Base-by-base conservation (phyloP, 2,797 vertebrate genomes). In the Gadopsis marmoratus region DNA sequence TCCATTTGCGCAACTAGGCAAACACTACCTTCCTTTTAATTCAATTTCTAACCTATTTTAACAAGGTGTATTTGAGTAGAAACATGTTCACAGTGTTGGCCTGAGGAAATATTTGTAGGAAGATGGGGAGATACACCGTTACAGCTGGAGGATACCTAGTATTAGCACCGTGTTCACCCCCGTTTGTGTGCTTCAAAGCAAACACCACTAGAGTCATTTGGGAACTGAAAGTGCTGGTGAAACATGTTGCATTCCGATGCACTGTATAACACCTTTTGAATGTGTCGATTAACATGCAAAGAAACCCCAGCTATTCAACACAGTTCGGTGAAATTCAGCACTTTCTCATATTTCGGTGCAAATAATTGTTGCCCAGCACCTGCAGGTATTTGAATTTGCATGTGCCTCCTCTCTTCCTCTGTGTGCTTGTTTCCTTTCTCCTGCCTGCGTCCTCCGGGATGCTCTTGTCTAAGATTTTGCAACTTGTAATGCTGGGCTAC, bases 31-130 rank as follows among this genome's bases (percentile, higher is more conserved):
- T 65, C 55, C 58, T 72, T 86, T 81, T 73, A 63, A 84, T 82
- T 64, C n/a, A 85, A 85, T 78, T 80, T 84, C 83, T 81, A 81
- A 85, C 47, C 60, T 31, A 50, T 67, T 71, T 55, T 66, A 72
- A 81, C 70, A 50, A 86, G 82, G 66, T 82, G 31, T 13, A 21
- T 70, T 35, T 51, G 53, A 64, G 41, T 4, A 29, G n/a, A 63
- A 67, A 35, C 71, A 16, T 13, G 3, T 64, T 48, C 47, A 21
- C 54, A 7, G 66, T 0, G 7, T 19, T 45, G 62, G 81, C 87
- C 91, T 65, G 64, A 33, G 81, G 83, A 74, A 8, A 74, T 54
- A 64, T 79, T 62, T 66, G 66, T 4, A 21, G 59, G 43, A 77
- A 62, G 79, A 75, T 75, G 58, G 31, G 56, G 59, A 66, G 50